Percentiles rank a stretch among this genome's conserved stretches.
phyloP scores from a whole-genome alignment of 2,797 vertebrate species.

The Muscicapa comitata region DNA sequence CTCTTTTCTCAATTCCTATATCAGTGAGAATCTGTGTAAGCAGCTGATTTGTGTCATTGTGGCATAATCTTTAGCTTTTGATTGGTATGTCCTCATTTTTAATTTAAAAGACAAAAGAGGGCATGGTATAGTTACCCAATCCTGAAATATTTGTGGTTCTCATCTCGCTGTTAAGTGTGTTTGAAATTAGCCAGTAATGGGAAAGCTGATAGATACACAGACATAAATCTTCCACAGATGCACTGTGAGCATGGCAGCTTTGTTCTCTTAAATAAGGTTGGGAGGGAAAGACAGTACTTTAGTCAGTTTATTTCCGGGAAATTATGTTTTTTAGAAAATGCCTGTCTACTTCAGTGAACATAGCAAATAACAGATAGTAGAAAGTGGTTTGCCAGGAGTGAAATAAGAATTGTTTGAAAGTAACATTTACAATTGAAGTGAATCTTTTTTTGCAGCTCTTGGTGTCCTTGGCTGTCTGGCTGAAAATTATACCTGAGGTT shows the following conservation, averaged over 20 bases:
- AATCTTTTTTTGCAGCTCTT: neutral
- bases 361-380: neutral
- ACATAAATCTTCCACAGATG: neutral
- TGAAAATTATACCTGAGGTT: neutral
- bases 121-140: neutral
- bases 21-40: neutral
- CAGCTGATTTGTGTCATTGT: neutral
- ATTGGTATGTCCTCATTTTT: neutral
- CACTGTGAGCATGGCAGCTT: neutral
- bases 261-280: neutral
- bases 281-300: neutral
- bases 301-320: neutral
- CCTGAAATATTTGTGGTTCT: neutral
- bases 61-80: neutral
- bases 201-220: neutral
- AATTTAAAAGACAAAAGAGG: neutral
- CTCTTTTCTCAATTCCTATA: neutral
- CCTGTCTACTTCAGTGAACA: neutral
- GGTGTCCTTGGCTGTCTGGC: neutral
- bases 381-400: neutral
- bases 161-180: neutral
- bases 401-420: neutral
- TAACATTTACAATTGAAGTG: neutral
- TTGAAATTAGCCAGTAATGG: neutral
- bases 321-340: neutral